Conservation (phyloP, 2,888 invertebrate species). For the Xanthia togata region DNA sequence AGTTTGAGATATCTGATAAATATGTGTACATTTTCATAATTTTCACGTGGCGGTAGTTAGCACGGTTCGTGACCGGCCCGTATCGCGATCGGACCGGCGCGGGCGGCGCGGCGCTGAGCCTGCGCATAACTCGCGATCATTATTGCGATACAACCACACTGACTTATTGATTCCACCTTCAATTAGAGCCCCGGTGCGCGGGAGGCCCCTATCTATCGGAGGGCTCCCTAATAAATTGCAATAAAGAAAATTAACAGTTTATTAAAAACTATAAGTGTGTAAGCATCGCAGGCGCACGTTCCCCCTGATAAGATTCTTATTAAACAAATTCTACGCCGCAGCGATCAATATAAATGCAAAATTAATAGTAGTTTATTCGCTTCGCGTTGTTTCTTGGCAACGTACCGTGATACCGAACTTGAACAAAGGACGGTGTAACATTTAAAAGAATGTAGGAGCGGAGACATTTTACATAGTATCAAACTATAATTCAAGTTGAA, state of each 20-base stretch:
- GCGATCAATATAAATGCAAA: slow-evolving; percentile 19
- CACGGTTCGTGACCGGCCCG: slow-evolving; percentile 68
- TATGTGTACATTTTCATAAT: slow-evolving; percentile 69
- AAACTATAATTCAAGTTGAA: slow-evolving; percentile 53
- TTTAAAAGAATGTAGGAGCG: slow-evolving; percentile 55
- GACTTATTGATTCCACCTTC: slow-evolving; percentile 81
- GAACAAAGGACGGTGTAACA: slow-evolving; percentile 59
- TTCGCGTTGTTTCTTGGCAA: background rate
- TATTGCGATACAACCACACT: slow-evolving; percentile 71
- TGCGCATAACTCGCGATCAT: slow-evolving; percentile 68
- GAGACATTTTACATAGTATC: slow-evolving; percentile 50
- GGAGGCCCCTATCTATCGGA: slow-evolving; percentile 67
- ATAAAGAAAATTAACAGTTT: slow-evolving; percentile 68
- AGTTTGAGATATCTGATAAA: slow-evolving; percentile 54
- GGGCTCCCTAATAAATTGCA: slow-evolving; percentile 66
- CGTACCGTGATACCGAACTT: background rate
- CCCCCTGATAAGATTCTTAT: slow-evolving; percentile 38
- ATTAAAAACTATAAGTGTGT: slow-evolving; percentile 60
- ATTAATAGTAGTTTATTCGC: slow-evolving; percentile 15
- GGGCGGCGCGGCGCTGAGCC: slow-evolving; percentile 56
- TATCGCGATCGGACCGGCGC: slow-evolving; percentile 65
- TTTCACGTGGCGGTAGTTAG: slow-evolving; percentile 56
- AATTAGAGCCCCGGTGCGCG: slow-evolving; percentile 72
- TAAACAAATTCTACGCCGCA: slow-evolving; percentile 47
- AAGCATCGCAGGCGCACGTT: slow-evolving; percentile 40